These are phyloP conservation scores for Hyles vespertilio DNA, from an alignment of 1,140 invertebrate genomes.

Conservation along the genomic window DNA sequence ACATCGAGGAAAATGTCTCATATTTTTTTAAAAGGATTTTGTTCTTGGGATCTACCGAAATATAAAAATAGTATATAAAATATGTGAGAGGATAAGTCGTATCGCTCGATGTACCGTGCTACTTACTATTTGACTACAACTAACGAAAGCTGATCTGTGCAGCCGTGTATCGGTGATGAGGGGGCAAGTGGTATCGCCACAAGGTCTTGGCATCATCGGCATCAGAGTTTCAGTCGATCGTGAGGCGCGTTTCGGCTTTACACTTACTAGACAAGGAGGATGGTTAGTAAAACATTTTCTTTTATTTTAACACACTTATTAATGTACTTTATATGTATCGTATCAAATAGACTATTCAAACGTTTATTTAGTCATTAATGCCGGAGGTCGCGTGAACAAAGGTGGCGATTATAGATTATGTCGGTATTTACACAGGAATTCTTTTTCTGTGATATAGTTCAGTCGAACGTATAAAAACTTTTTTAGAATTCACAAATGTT, in stretches of 20 bases:
- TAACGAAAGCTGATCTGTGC: constrained; percentile 64
- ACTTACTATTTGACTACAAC: constrained; percentile 21
- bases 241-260: constrained; percentile 96
- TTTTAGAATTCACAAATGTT: too few relatives aligned
- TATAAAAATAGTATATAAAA: too few relatives aligned
- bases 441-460: too few relatives aligned
- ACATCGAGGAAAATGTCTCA: too few relatives aligned
- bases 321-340: not conserved
- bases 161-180: constrained; percentile 99
- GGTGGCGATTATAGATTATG: not conserved
- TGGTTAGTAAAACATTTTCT: constrained; percentile 83
- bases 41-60: too few relatives aligned
- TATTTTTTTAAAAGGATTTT: too few relatives aligned
- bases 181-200: constrained; percentile 94
- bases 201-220: constrained; percentile 96
- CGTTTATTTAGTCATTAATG: too few relatives aligned
- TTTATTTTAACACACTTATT: constrained; percentile 1
- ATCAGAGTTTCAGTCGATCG: constrained; percentile 96
- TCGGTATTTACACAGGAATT: not conserved
- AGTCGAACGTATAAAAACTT: too few relatives aligned
- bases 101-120: constrained; percentile 32
- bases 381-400: too few relatives aligned
- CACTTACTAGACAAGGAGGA: constrained; percentile 93
- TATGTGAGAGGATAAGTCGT: constrained; percentile 32
- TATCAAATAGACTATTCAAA: too few relatives aligned